Conservation (phyloP, 2,888 invertebrate species). For the Nipponacmea schrenckii region DNA sequence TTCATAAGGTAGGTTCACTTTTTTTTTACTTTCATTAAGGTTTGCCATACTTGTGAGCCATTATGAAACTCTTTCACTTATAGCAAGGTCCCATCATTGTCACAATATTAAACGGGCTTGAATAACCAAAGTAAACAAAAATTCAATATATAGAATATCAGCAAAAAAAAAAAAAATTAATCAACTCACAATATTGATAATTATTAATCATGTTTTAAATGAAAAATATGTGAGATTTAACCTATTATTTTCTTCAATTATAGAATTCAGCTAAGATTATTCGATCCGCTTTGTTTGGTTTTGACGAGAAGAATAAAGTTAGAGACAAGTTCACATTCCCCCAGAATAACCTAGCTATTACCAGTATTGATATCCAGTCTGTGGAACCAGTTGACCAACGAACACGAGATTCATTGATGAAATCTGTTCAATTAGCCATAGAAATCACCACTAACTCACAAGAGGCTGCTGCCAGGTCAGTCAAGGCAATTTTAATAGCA, state of each 20-base stretch:
- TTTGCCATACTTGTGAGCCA: too few species aligned
- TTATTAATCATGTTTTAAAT: too few species aligned
- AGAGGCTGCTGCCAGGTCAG: constrained; percentile 70
- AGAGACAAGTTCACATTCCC: constrained; percentile 67
- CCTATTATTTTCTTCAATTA: constrained; percentile 18
- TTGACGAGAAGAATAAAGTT: constrained; percentile 68
- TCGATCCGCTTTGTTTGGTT: constrained; percentile 69
- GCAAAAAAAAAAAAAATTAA: too few species aligned
- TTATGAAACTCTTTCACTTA: too few species aligned
- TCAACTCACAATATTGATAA: too few species aligned
- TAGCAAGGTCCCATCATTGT: too few species aligned
- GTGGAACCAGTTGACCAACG: constrained; percentile 72
- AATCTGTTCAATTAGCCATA: constrained; percentile 71
- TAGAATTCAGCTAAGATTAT: constrained; percentile 71
- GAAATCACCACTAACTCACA: constrained; percentile 72
- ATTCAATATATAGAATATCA: too few species aligned
- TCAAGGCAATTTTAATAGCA: background rate
- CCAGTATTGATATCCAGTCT: constrained; percentile 71
- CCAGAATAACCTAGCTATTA: constrained; percentile 69
- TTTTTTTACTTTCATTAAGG: background rate
- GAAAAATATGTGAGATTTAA: too few species aligned
- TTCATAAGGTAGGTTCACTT: constrained; percentile 69
- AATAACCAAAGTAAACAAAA: too few species aligned
- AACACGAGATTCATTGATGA: constrained; percentile 70
- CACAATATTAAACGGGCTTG: too few species aligned